Evolutionary conservation across 2,888 invertebrate species (phyloP), one percentile per base, ranked within the genome.

Genomic region (Lottia gigantea): DNA sequence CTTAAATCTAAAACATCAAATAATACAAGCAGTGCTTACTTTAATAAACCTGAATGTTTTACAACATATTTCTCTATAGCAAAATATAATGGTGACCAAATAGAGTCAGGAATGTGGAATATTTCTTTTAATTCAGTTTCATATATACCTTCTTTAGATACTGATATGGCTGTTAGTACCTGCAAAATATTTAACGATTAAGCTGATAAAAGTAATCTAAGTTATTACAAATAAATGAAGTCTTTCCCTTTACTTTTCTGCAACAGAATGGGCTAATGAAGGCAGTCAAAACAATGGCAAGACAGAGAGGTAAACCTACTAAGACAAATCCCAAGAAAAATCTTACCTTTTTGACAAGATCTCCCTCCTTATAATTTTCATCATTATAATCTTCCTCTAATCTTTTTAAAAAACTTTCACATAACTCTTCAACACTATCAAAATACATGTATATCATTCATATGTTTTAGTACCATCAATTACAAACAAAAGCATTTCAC

Each of bases 31-130:
- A 64, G 15, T 40, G 47, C 62, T 31, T 62, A 76, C 76, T 74
- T 73, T 2, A 75, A 76, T 23, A 77, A 70, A 16, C 83, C 84
- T 16, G 77, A 73, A 62, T 82, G 79, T 71, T 79, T 74, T 4
- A 85, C 75, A 14, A 82, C 71, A 49, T 81, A 82, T 25, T 74
- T 78, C 71, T 84, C 82, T 71, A 85, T 74, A 47, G 84, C 82
- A 76, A 83, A 86, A 76, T 80, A 84, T 16, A 86, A 71, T 26
- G 86, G 85, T 46, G 84, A 82, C 84, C 85, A 86, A 1, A 82
- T 68, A 71, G 82, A 78, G 26, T 78, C 79, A 14, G 79, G 81
- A 61, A 85, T 81, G 26, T 70, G 47, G 64, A 79, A 80, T 46
- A 84, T 77, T 15, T 76, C 75, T 66, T 72, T 76, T 15, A 86